Evolutionary conservation across 2,888 invertebrate genomes (phyloP).

Genomic region (Drosophila eohydei): DNA sequence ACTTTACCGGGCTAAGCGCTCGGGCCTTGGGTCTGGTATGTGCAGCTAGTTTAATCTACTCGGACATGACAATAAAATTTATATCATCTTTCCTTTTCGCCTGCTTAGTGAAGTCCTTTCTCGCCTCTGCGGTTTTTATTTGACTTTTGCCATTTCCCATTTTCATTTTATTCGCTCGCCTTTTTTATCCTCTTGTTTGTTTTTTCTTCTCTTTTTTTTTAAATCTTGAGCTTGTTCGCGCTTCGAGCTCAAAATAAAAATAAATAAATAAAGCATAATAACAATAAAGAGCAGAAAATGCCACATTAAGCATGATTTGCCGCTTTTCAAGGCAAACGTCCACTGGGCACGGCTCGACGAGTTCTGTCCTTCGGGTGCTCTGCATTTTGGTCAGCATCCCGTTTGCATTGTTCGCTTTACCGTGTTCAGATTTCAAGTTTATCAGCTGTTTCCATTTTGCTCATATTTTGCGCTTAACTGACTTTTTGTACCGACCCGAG

Average conservation of each 20-base stretch:
- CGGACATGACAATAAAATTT: conserved; percentile 82
- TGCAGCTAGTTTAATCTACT: conserved; percentile 81
- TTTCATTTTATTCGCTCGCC: conserved; percentile 69
- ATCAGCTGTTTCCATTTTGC: conserved; percentile 69
- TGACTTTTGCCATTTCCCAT: conserved; percentile 51
- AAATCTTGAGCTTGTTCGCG: conserved; percentile 70
- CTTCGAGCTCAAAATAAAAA: conserved; percentile 44
- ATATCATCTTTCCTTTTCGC: conserved; percentile 69
- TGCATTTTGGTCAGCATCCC: conserved; percentile 36
- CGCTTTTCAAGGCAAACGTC: conserved; percentile 68
- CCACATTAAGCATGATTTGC: conserved; percentile 81
- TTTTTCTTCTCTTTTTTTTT: conserved; percentile 26
- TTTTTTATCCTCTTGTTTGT: conserved; percentile 59
- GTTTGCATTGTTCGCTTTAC: conserved; percentile 24
- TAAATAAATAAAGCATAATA: conserved; percentile 60
- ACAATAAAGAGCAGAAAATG: conserved; percentile 73
- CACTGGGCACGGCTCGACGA: conserved; percentile 30
- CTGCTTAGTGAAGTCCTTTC: conserved; percentile 76
- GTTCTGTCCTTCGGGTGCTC: conserved; percentile 36
- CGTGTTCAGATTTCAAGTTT: conserved; percentile 68
- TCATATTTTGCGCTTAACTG: conserved; percentile 71
- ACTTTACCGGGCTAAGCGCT: conserved; percentile 56
- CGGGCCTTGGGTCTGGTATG: conserved; percentile 26
- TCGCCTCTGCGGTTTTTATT: conserved; percentile 76
- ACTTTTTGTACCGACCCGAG: conserved; percentile 49